Evolutionary conservation across 1,140 invertebrate species (phyloP), one percentile per base, ranked within the genome.

Genomic region (Papilio aristodemus): DNA sequence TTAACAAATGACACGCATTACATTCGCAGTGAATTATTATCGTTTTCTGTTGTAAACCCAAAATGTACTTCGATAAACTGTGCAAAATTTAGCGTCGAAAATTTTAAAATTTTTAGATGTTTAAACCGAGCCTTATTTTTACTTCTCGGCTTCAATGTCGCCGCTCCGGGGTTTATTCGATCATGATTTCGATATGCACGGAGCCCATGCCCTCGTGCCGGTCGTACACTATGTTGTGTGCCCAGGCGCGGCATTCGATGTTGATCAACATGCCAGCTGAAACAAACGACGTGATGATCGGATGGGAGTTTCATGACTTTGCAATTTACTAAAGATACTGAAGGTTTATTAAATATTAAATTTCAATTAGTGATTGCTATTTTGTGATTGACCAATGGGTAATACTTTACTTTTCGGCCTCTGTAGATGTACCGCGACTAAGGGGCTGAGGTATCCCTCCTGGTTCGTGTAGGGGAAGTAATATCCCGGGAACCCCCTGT

Each of bases 181-280:
- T 93, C 88, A 97, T 92, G 59, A 98, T 83, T 87, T 98, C 96
- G 86, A 98, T 98, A 87, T 96, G 96, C 17, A 97, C 95, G 6
- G 95, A 95, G 25, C 97, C 97, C 78, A 94, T 93, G 68, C 95
- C 94, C 67, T 96, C 94, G 43, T 93, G 91, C 19, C 95, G 93
- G 60, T 91, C 92, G 77, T 96, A 95, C 58, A 87, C 83, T 58
- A 98, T 97, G 88, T 98, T 98, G 84, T 95, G 95, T 5, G 97
- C 97, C 97, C 97, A 98, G 13, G 96, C 97, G 68, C 95, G 94
- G 83, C 97, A 98, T 86, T 97, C 96, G 4, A 98, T 93, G 76
- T 95, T 96, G 75, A 98, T 95, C 60, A 97, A 89, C 58, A 94
- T 92, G 43, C 95, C 94, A 63, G 93, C 95, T 95, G 90, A 80